Conservation (phyloP, 2,113 vertebrate species). For the Poeciliopsis turrubarensis region DNA sequence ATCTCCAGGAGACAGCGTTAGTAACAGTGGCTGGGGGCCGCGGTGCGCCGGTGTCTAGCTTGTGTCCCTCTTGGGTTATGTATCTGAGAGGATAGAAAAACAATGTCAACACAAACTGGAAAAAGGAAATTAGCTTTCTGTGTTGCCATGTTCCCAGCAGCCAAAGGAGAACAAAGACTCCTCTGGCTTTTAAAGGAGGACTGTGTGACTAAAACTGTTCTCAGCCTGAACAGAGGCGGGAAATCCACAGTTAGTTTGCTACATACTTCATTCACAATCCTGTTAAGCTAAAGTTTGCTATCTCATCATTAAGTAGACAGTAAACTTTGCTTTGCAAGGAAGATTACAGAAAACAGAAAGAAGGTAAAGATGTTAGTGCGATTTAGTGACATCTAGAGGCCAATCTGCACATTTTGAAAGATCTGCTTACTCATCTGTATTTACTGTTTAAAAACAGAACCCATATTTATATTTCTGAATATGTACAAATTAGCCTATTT, state of each 20-base stretch:
- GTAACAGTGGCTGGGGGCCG: conserved; percentile 96
- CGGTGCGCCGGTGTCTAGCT: conserved; percentile 97
- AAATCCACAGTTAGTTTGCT: conserved; percentile 33
- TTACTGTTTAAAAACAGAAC: background rate
- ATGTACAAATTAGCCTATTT: background rate
- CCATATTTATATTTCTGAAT: background rate
- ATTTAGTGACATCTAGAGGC: background rate
- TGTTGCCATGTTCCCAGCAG: conserved; percentile 26
- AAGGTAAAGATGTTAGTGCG: background rate
- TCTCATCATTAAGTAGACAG: background rate
- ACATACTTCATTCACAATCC: background rate
- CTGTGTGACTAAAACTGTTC: conserved; percentile 31
- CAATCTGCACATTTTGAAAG: background rate
- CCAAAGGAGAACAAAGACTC: conserved; percentile 37
- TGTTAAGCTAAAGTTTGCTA: conserved; percentile 6
- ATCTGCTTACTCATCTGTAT: background rate
- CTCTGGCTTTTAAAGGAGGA: conserved; percentile 18
- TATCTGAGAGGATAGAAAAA: conserved; percentile 80
- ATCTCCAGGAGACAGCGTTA: conserved; percentile 97
- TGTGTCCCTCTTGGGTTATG: conserved; percentile 99
- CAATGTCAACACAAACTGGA: conserved; percentile 44
- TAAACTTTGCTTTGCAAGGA: background rate
- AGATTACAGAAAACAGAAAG: conserved; percentile 2
- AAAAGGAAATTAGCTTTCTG: conserved; percentile 35
- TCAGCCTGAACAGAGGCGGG: conserved; percentile 14